These are phyloP conservation scores for Bucco capensis DNA, from an alignment of 2,113 vertebrate genomes.

Conservation along the genomic window DNA sequence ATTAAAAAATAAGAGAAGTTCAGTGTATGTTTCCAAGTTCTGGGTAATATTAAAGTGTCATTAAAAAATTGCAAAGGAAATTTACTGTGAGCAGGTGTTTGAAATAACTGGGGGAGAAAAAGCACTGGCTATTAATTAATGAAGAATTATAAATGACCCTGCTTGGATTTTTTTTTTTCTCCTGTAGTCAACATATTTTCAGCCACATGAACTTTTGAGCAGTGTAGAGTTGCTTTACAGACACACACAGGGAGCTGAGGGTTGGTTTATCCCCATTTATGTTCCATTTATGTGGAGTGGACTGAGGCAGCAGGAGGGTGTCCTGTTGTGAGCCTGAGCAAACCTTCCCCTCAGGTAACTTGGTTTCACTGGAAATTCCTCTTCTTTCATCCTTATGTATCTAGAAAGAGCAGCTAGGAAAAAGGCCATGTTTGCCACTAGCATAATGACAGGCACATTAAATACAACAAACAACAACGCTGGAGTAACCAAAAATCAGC, in stretches of 20 bases:
- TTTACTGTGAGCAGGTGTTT: slow-evolving; percentile 78
- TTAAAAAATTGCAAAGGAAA: slow-evolving; percentile 66
- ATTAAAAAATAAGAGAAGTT: slow-evolving; percentile 74
- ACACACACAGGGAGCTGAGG: slow-evolving; percentile 8
- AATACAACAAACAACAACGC: slow-evolving; percentile 17
- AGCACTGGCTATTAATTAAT: slow-evolving; percentile 66
- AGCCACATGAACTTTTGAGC: slow-evolving; percentile 30
- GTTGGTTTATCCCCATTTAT: slow-evolving; percentile 23
- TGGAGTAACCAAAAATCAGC: slow-evolving; percentile 51
- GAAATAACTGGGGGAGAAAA: slow-evolving; percentile 62
- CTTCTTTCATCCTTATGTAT: neutral
- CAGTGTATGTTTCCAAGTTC: slow-evolving; percentile 60
- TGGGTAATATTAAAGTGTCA: slow-evolving; percentile 62
- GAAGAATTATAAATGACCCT: slow-evolving; percentile 63
- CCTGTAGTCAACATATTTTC: slow-evolving; percentile 52
- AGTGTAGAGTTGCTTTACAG: slow-evolving; percentile 22
- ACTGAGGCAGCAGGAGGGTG: neutral
- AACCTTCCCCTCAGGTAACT: rapidly evolving
- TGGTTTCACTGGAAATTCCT: neutral
- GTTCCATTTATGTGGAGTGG: slow-evolving; percentile 30
- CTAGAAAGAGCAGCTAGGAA: neutral
- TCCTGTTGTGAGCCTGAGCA: neutral
- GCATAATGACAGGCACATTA: neutral
- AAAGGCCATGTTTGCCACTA: neutral
- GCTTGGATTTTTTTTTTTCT: slow-evolving; percentile 56